Percentiles rank a stretch among this genome's conserved stretches.
These are phyloP conservation scores for Peribatodes rhomboidaria DNA, from an alignment of 2,888 invertebrate genomes.

Conservation along the genomic window DNA sequence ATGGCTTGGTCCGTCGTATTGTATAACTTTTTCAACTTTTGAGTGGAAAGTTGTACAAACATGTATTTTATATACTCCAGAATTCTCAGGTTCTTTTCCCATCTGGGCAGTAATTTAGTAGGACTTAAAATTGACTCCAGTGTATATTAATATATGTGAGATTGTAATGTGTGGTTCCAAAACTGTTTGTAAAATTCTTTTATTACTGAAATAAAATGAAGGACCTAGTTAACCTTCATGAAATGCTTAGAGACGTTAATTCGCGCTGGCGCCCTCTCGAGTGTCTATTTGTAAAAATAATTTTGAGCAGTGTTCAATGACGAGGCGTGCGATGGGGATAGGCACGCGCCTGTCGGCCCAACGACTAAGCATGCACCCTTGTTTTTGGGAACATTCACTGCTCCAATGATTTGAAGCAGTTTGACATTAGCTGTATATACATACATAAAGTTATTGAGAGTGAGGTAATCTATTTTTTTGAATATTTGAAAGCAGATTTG, in stretches of 20 bases:
- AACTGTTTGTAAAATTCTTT: background rate
- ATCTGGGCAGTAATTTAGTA: slow-evolving; percentile 8
- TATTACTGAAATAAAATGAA: background rate
- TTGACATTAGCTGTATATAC: background rate
- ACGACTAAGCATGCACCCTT: too few species aligned
- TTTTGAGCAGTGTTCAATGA: too few species aligned
- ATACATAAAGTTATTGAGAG: too few species aligned
- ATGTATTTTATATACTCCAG: background rate
- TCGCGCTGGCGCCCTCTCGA: too few species aligned
- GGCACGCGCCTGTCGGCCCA: too few species aligned
- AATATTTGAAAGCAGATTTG: background rate
- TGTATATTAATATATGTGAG: slow-evolving; percentile 10
- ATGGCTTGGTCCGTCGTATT: too few species aligned
- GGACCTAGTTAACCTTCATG: background rate
- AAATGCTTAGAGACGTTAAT: too few species aligned
- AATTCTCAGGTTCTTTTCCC: slow-evolving; percentile 11
- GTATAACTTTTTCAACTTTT: background rate
- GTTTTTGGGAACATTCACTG: background rate
- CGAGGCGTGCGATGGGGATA: too few species aligned
- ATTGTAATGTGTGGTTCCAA: background rate
- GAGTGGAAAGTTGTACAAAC: background rate
- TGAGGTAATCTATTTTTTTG: slow-evolving; percentile 5
- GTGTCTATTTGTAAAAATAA: too few species aligned
- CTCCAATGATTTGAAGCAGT: background rate
- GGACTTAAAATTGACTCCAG: slow-evolving; percentile 6